A percentile compares a stretch with the other conserved stretches of the same genome.
Conservation (phyloP, 1,140 invertebrate species). For the Drepana arcuata region DNA sequence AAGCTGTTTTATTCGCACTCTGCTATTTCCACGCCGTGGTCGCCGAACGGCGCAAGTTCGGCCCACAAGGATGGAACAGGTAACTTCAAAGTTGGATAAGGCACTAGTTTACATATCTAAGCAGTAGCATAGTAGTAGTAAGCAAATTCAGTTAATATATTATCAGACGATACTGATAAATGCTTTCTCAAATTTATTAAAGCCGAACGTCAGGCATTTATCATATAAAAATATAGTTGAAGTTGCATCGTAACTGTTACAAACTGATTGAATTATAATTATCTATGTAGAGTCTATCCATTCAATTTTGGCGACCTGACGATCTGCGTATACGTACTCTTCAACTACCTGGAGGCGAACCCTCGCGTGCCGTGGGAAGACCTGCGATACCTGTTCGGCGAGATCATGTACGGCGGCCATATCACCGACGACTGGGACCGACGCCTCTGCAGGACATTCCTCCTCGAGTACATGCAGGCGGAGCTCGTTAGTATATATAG, state of each 20-base stretch:
- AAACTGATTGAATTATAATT: no score
- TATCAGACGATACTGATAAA: no score
- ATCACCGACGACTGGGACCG: slow-evolving; percentile 98
- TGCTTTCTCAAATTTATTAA: no score
- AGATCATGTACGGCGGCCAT: slow-evolving; percentile 98
- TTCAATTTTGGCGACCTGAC: slow-evolving; percentile 91
- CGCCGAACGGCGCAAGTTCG: slow-evolving; percentile 93
- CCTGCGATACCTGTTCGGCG: slow-evolving; percentile 92
- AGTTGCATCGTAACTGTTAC: no score
- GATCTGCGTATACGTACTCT: slow-evolving; percentile 92
- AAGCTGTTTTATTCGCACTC: slow-evolving; percentile 91
- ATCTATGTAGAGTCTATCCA: slow-evolving; percentile 74
- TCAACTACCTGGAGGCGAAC: slow-evolving; percentile 94
- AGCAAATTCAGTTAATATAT: no score
- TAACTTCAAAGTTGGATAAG: no score
- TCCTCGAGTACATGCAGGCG: slow-evolving; percentile 89
- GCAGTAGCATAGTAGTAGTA: no score
- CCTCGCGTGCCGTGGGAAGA: slow-evolving; percentile 93
- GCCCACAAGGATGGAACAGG: slow-evolving; percentile 95
- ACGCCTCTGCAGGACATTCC: slow-evolving; percentile 88
- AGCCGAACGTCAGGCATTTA: no score
- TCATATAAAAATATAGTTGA: no score
- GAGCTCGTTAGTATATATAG: slow-evolving; percentile 80
- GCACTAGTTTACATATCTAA: no score
- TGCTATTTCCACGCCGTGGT: slow-evolving; percentile 98